A percentile compares a stretch with the other conserved stretches of the same genome.
Conservation (phyloP, 2,888 invertebrate genomes). For the Augiades crinisus region DNA sequence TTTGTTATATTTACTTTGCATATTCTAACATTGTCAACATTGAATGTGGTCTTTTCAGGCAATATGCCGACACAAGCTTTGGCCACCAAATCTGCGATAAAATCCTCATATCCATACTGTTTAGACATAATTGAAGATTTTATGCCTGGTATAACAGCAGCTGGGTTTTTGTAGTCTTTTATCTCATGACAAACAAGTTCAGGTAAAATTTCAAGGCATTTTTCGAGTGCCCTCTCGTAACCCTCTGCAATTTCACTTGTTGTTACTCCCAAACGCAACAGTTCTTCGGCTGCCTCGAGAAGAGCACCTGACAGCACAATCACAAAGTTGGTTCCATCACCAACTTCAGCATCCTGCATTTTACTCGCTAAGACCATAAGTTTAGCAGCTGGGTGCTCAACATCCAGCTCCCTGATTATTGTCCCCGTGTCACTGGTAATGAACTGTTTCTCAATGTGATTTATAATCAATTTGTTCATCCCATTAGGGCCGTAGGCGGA, state of each 20-base stretch:
- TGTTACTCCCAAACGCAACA: constrained; percentile 97
- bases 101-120: constrained; percentile 98
- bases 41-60: constrained; percentile 93
- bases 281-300: constrained; percentile 94
- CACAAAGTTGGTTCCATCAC: constrained; percentile 99
- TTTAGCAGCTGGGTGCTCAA: constrained; percentile 99
- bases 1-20: constrained; percentile 85
- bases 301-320: constrained; percentile 96
- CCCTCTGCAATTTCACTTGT: constrained; percentile 98
- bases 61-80: constrained; percentile 94
- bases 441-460: constrained; percentile 98
- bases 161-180: constrained; percentile 84
- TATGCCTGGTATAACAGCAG: constrained; percentile 88
- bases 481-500: constrained; percentile 99
- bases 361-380: constrained; percentile 97
- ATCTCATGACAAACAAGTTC: constrained; percentile 89
- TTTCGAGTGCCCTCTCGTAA: constrained; percentile 94
- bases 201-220: constrained; percentile 94
- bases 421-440: constrained; percentile 99
- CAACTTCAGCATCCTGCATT: constrained; percentile 99
- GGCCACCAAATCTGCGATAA: constrained; percentile 91
- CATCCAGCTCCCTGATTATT: constrained; percentile 96
- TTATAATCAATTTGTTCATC: constrained; percentile 99
- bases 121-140: constrained; percentile 96
- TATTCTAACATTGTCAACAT: constrained; percentile 98